Evolutionary conservation across 2,888 invertebrate species (phyloP).

Genomic region (Holacanthella duospinosa): DNA sequence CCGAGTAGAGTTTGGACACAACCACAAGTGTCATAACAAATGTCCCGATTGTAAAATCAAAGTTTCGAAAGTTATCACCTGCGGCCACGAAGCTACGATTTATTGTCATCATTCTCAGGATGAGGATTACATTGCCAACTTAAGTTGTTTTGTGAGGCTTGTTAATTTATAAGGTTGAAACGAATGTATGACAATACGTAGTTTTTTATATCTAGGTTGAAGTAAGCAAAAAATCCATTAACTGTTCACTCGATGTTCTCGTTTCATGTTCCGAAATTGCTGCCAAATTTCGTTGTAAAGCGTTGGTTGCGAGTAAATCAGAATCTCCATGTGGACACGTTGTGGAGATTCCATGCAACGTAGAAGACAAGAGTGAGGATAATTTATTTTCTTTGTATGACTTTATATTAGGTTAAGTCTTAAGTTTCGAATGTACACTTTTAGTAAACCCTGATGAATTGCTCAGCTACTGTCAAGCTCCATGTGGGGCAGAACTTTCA

Average conservation of each 20-base stretch:
- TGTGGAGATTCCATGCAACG: background rate
- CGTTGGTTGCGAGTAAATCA: background rate
- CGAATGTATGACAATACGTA: too few relatives aligned
- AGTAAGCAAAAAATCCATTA: background rate
- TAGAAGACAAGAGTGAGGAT: background rate
- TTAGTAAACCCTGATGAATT: constrained; percentile 36
- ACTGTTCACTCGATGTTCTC: background rate
- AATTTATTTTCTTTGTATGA: background rate
- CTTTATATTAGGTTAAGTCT: background rate
- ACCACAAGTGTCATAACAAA: constrained; percentile 1
- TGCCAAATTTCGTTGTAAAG: background rate
- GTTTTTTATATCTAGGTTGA: background rate
- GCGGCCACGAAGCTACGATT: background rate
- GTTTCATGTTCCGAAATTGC: background rate
- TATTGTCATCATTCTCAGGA: background rate
- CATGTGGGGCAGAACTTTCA: constrained; percentile 11
- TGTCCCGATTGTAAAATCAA: constrained; percentile 1
- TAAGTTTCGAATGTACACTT: background rate
- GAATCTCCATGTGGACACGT: background rate
- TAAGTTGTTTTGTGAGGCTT: background rate
- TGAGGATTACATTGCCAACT: background rate
- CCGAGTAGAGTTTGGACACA: background rate
- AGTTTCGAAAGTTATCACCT: background rate
- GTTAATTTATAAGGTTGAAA: background rate
- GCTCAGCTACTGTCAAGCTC: constrained; percentile 21